Base-by-base conservation (phyloP, 2,888 invertebrate species). In the Neuroscelio doddi region DNA sequence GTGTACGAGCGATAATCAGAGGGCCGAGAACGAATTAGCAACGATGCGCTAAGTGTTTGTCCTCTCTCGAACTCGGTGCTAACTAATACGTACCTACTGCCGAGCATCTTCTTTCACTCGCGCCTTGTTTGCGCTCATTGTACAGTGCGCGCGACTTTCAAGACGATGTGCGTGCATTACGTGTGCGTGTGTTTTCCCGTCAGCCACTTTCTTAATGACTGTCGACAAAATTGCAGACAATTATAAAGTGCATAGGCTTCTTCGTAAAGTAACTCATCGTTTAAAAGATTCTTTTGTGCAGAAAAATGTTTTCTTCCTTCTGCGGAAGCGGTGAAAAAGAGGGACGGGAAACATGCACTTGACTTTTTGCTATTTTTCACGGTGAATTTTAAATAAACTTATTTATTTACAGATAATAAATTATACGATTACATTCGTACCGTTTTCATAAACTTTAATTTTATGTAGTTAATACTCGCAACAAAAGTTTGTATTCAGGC, bases 31-130 rank as follows among this genome's bases (percentile, higher is more conserved):
- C 70, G 70, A 75, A 76, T 80, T 80, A 81, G 79, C 79, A 71
- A 62, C 51, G 42, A 46, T 68, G 71, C 74, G 79, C 73, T 79
- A 81, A 80, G 73, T 79, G 79, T 79, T 80, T 77, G 78, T 76
- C 74, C 76, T 73, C 72, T 77, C 73, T 70, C 70, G 69, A 72
- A 72, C 67, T 50, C 70, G 63, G 77, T 73, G 81, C 75, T 80
- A 80, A 81, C 80, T 79, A 81, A 79, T 79, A 69, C 76, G 77
- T 71, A 66, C 67, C 68, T 59, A 53, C 68, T 45, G 62, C 30
- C 41, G 49, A 62, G 45, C 30, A 21, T 62, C 38, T 50, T 45
- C 59, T 59, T 56, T 59, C 42, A 21, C 58, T 45, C 38, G 30
- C 44, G 58, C 61, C 68, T 65, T 64, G 58, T 64, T 68, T 62